Evolutionary conservation across 1,140 invertebrate species (phyloP).

Genomic region (Gryon sp.): DNA sequence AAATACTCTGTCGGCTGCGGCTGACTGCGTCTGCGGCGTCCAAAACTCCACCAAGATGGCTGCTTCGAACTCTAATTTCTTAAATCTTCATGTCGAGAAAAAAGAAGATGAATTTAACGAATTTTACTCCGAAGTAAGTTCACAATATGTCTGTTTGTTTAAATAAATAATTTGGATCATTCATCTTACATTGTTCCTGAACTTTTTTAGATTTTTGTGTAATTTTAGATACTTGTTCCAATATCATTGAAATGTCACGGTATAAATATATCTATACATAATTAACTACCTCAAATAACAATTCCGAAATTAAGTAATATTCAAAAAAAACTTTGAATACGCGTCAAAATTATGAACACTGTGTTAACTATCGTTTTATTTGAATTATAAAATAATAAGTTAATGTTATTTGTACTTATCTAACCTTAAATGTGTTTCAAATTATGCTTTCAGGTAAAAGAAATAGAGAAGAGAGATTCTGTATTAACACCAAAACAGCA

Average conservation of each 20-base stretch:
- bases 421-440: slow-evolving; percentile 23
- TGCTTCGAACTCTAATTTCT: slow-evolving; percentile 74
- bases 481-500: slow-evolving; percentile 96
- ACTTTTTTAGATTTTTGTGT: no score
- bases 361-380: not conserved
- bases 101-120: slow-evolving; percentile 84
- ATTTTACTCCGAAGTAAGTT: slow-evolving; percentile 84
- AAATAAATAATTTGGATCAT: no score
- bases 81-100: slow-evolving; percentile 72
- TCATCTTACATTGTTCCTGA: no score
- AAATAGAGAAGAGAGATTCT: slow-evolving; percentile 95
- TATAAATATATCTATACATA: slow-evolving; percentile 31
- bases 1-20: not conserved
- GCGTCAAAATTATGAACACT: not conserved
- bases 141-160: no score
- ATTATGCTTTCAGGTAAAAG: slow-evolving; percentile 88
- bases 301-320: no score
- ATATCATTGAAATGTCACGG: slow-evolving; percentile 21
- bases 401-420: no score
- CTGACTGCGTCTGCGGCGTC: not conserved
- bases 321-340: no score
- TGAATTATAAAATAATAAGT: no score
- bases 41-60: slow-evolving; percentile 72
- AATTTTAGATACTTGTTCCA: not conserved
- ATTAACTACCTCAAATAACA: no score